phyloP scores from a whole-genome alignment of 2,888 invertebrate genomes.

The Psylliodes chrysocephalus region DNA sequence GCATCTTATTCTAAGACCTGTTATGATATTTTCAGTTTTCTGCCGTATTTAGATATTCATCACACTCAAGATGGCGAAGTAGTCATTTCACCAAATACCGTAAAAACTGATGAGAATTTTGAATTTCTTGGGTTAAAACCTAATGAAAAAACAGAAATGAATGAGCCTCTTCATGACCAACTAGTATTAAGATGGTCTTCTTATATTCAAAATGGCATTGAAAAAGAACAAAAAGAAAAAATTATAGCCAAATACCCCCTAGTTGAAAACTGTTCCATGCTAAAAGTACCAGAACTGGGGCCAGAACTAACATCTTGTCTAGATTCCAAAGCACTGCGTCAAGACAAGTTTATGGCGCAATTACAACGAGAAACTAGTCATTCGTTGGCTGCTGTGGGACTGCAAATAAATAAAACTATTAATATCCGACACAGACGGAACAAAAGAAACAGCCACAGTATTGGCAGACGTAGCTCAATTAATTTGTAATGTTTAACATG shows the following conservation, averaged over 20 bases:
- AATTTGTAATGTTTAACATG: slow-evolving; percentile 23
- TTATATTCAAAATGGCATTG: slow-evolving; percentile 4
- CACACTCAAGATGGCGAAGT: too few relatives aligned
- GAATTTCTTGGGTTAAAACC: neutral
- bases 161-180: slow-evolving; percentile 13
- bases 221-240: slow-evolving; percentile 12
- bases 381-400: slow-evolving; percentile 12
- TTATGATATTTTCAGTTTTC: too few relatives aligned
- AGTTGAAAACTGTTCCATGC: slow-evolving; percentile 13
- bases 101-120: neutral
- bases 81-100: neutral
- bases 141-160: neutral
- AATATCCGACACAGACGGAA: neutral
- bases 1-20: too few relatives aligned
- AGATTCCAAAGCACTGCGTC: neutral
- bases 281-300: slow-evolving; percentile 24
- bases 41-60: too few relatives aligned
- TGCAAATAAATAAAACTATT: slow-evolving; percentile 9
- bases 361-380: slow-evolving; percentile 23
- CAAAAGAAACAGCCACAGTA: slow-evolving; percentile 4
- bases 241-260: slow-evolving; percentile 24
- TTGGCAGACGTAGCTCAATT: slow-evolving; percentile 20
- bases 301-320: slow-evolving; percentile 15
- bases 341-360: slow-evolving; percentile 23
- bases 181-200: slow-evolving; percentile 10